Conservation (phyloP, 2,888 invertebrate species). For the Epirrita christyi region DNA sequence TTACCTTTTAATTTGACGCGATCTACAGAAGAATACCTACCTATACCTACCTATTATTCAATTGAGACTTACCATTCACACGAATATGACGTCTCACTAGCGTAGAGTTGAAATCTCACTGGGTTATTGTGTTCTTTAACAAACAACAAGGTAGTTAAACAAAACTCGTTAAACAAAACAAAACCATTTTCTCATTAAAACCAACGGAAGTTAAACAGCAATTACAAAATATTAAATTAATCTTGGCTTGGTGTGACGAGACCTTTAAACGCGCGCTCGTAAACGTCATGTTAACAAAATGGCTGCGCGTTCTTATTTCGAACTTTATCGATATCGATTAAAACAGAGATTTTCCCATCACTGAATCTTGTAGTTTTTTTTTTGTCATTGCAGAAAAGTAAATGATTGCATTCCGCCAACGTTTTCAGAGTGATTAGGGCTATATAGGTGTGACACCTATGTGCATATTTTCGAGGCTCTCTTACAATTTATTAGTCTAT, state of each 20-base stretch:
- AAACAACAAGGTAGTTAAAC: conserved; percentile 30
- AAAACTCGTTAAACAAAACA: conserved; percentile 44
- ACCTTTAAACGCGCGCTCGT: conserved; percentile 48
- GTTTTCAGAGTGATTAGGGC: too few species aligned
- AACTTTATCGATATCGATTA: conserved; percentile 48
- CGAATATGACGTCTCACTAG: too few species aligned
- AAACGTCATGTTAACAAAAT: conserved; percentile 63
- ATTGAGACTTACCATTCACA: too few species aligned
- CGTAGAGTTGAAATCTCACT: too few species aligned
- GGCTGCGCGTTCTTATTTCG: conserved; percentile 42
- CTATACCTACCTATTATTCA: too few species aligned
- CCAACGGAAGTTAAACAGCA: conserved; percentile 62
- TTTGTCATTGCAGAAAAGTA: background rate
- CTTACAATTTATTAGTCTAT: too few species aligned
- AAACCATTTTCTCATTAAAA: conserved; percentile 61
- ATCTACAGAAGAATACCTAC: too few species aligned
- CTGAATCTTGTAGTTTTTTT: background rate
- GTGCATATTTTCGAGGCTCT: too few species aligned
- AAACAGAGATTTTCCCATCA: conserved; percentile 11
- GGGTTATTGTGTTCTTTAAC: conserved; percentile 28
- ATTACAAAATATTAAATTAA: conserved; percentile 73
- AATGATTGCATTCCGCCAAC: too few species aligned
- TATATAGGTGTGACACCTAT: too few species aligned
- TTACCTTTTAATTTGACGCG: too few species aligned
- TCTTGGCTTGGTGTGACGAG: conserved; percentile 46